Base-by-base conservation (phyloP, 1,140 invertebrate genomes). In the Orussus abietinus region DNA sequence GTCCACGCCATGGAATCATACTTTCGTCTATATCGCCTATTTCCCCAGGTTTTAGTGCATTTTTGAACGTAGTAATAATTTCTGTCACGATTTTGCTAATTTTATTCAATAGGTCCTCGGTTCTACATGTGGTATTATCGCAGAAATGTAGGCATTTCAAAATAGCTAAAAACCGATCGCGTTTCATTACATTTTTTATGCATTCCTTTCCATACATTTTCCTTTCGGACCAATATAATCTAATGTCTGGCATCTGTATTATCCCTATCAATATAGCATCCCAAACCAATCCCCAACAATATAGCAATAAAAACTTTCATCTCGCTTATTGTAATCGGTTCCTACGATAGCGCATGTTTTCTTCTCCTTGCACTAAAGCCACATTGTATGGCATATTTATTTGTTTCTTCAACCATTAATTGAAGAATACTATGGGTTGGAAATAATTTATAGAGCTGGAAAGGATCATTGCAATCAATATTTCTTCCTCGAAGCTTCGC, bases 1-100 rank as follows among this genome's bases (percentile, higher is more conserved):
- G 50, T 15, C 64, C 66, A 14, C 59, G 49, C 49, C 53, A 70
- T 31, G 66, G 51, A 18, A 72, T 43, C 60, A 72, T 62, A 14
- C 55, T 53, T 47, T 68, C 65, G 50, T 72, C 64, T 17, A 66
- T 30, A 6, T 51, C 48, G 17, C 72, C 47, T 20, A 64, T 39
- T 55, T 47, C 38, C 3, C 44, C 51, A 9, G 69, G 59, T 47
- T 58, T 29, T 22, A 13, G 12, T 51, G 20, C 35, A 31, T 43
- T n/a, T n/a, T n/a, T n/a, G n/a, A n/a, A n/a, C n/a, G n/a, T n/a
- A n/a, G n/a, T n/a, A n/a, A n/a, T n/a, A n/a, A n/a, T n/a, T 13
- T 49, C 33, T 10, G 42, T 14, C 29, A 53, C 30, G 20, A 33
- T 25, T 39, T 26, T 41, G 14, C 46, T 46, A 40, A 42, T 29